These are phyloP conservation scores for Lepus timidus DNA, from an alignment of 2,113 vertebrate genomes.

Conservation along the genomic window DNA sequence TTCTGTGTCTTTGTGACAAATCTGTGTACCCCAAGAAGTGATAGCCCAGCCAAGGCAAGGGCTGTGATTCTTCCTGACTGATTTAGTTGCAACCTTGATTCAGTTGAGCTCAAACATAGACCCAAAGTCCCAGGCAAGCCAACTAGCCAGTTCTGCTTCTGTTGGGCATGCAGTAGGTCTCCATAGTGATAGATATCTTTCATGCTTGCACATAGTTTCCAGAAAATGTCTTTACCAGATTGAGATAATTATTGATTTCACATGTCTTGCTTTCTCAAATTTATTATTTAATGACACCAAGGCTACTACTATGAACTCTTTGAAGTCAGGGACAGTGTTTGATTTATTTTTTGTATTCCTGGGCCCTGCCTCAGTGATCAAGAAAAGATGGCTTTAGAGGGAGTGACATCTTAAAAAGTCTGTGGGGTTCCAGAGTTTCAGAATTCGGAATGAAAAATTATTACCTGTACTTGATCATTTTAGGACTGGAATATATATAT, in stretches of 20 bases:
- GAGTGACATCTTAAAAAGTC: slow-evolving; percentile 28
- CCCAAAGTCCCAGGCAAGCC: background rate
- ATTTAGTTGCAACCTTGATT: background rate
- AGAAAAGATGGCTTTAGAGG: slow-evolving; percentile 51
- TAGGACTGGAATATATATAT: slow-evolving; percentile 22
- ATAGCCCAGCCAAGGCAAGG: background rate
- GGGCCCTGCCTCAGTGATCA: background rate
- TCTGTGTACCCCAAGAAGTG: background rate
- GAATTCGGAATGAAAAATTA: slow-evolving; percentile 20
- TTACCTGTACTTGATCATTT: slow-evolving; percentile 41
- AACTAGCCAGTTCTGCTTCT: background rate
- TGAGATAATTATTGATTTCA: slow-evolving; percentile 53
- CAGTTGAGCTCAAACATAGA: background rate
- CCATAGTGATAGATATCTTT: background rate
- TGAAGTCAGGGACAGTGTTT: slow-evolving; percentile 8
- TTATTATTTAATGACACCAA: background rate
- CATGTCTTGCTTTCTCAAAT: background rate
- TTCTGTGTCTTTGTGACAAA: background rate
- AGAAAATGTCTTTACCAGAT: slow-evolving; percentile 54
- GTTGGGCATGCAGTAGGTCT: background rate
- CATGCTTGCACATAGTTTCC: background rate
- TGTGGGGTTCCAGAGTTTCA: background rate
- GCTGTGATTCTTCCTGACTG: background rate
- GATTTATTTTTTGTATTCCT: slow-evolving; percentile 59
- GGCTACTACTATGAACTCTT: slow-evolving; percentile 13